These are phyloP conservation scores for Acanthosepion esculentum DNA, from an alignment of 2,888 invertebrate species.

Conservation along the genomic window DNA sequence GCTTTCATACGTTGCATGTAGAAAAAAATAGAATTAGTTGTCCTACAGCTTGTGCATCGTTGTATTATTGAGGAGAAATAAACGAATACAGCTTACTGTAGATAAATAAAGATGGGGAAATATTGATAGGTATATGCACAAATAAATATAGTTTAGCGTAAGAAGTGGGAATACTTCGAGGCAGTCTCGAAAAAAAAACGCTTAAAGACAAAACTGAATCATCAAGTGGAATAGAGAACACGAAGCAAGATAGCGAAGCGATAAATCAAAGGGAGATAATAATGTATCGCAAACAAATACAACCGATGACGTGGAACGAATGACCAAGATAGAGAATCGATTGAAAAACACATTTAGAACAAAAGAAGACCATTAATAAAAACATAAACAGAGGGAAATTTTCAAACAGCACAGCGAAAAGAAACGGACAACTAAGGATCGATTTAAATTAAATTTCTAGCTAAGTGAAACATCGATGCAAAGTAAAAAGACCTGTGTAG, in stretches of 20 bases:
- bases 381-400: not conserved
- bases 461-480: not conserved
- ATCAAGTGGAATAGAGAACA: not conserved
- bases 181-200: too few relatives aligned
- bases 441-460: constrained; percentile 21
- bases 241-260: not conserved
- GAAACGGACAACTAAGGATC: not conserved
- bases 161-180: too few relatives aligned
- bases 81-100: too few relatives aligned
- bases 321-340: not conserved
- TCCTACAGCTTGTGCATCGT: too few relatives aligned
- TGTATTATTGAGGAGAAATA: too few relatives aligned
- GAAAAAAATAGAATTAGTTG: too few relatives aligned
- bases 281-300: not conserved
- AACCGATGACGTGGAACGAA: not conserved
- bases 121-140: too few relatives aligned
- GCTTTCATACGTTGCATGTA: too few relatives aligned
- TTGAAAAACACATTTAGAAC: not conserved
- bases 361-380: not conserved
- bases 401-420: not conserved
- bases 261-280: not conserved
- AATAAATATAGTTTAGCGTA: too few relatives aligned
- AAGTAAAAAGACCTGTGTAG: not conserved
- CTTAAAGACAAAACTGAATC: too few relatives aligned
- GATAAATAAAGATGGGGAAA: too few relatives aligned